Conservation (phyloP, 2,113 vertebrate genomes). For the Nannobrachium achirus region DNA sequence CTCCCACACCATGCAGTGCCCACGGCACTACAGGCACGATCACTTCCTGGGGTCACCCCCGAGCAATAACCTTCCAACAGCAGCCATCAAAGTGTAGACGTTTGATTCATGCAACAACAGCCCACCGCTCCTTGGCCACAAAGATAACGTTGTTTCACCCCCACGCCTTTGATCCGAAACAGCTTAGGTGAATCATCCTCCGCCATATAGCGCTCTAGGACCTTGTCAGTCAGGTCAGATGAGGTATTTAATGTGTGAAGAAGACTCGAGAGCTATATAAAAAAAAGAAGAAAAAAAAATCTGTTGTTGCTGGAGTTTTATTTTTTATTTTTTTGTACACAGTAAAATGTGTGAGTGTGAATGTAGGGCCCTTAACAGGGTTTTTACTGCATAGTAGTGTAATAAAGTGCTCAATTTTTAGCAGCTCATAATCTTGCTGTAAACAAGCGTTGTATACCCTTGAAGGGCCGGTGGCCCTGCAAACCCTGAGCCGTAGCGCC, state of each 20-base stretch:
- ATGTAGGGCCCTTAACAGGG: not conserved
- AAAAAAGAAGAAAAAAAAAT: too few species aligned
- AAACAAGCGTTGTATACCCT: too few species aligned
- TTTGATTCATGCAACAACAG: conserved; percentile 22
- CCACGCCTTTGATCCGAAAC: conserved; percentile 11
- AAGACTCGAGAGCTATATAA: not conserved
- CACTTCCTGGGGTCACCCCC: not conserved
- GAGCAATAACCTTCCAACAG: conserved; percentile 2
- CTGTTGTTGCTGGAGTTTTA: too few species aligned
- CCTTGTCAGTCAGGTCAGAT: not conserved
- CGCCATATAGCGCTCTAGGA: not conserved
- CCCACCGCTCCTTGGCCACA: not conserved
- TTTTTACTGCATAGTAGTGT: not conserved
- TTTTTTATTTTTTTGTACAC: too few species aligned
- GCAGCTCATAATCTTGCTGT: not conserved
- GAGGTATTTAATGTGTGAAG: too few species aligned
- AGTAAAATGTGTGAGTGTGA: not conserved
- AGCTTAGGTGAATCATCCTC: conserved; percentile 1
- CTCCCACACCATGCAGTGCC: not conserved
- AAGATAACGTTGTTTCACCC: conserved; percentile 1
- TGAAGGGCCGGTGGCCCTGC: too few species aligned
- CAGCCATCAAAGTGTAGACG: not conserved
- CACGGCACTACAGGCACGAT: conserved; percentile 7
- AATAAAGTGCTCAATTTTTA: not conserved
- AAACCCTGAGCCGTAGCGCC: too few species aligned